These are phyloP conservation scores for Cheilosia vulpina DNA, from an alignment of 2,888 invertebrate genomes.

Conservation along the genomic window DNA sequence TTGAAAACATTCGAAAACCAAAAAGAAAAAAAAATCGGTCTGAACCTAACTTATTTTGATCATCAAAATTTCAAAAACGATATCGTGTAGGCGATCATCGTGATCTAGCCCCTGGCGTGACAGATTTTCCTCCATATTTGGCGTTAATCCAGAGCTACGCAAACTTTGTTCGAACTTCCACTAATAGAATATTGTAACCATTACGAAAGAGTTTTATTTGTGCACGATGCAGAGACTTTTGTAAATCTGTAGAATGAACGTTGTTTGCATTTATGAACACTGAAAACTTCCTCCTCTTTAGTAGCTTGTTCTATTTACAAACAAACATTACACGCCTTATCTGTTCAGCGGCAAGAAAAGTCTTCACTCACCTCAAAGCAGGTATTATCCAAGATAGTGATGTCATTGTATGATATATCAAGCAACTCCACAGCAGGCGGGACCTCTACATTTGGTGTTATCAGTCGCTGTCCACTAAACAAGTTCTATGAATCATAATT, in stretches of 20 bases:
- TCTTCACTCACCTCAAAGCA: constrained; percentile 85
- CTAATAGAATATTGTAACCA: too few species aligned
- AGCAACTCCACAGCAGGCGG: constrained; percentile 86
- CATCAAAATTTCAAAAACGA: too few species aligned
- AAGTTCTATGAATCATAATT: constrained; percentile 77
- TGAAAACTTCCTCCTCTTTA: background rate
- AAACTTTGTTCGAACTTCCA: too few species aligned
- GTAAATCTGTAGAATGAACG: background rate
- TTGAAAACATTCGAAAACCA: too few species aligned
- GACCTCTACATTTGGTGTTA: constrained; percentile 86
- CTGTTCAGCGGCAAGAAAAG: background rate
- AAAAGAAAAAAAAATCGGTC: too few species aligned
- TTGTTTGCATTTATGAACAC: constrained; percentile 1
- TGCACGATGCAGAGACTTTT: background rate
- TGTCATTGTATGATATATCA: constrained; percentile 86
- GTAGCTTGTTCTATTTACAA: background rate
- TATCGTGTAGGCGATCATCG: too few species aligned
- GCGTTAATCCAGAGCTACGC: too few species aligned
- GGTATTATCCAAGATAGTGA: constrained; percentile 86
- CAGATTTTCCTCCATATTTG: too few species aligned
- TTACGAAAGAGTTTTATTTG: too few species aligned
- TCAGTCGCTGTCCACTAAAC: constrained; percentile 85
- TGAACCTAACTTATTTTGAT: too few species aligned
- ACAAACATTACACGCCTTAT: constrained; percentile 1
- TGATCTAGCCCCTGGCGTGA: too few species aligned